Evolutionary conservation across 2,888 invertebrate species (phyloP), one percentile per base, ranked within the genome.

Genomic region (Stenodera caucasica): DNA sequence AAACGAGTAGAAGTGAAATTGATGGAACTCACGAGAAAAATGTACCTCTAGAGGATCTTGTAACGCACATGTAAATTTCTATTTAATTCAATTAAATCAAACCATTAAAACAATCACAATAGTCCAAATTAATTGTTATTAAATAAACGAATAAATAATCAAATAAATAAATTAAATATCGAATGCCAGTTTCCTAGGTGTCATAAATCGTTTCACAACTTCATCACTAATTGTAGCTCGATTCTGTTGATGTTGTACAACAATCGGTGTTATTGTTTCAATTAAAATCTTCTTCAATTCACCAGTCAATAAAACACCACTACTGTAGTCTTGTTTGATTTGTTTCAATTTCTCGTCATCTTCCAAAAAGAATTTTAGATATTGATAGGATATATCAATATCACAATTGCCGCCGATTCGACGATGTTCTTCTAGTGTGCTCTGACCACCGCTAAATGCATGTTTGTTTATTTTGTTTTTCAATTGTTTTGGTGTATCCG

Each of bases 401-500:
- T 93, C 92, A 68, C 98, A 95, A 81, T 98, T 90, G n/a, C 99
- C 99, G 18, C 99, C 98, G 29, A 90, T 82, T 70, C 84, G 81
- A 60, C 92, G 83, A 78, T 99, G 99, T 76, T 98, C 97, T 75
- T 99, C 98, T 0, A 96, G 84, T 0, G 97, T 96, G 6, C 90
- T 85, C 72, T 90, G 92, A 2, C 99, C 99, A 3, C 99, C 99
- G 37, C 98, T 98, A 82, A 98, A 99, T 5, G 99, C 99, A 80
- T 98, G 94, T 81, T 96, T 98, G 73, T 93, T 92, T 57, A 94
- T 90, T 87, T 99, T 99, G 75, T 90, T 96, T 80, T 97, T 98
- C 63, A 99, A 91, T 81, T 97, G 94, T 72, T 97, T 96, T 0
- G 95, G 85, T 0, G 96, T 94, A 74, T 99, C 99, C 2, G 90